A percentile compares a stretch with the other conserved stretches of the same genome.
phyloP scores from a whole-genome alignment of 1,140 invertebrate genomes.

The Drosophila lowei region DNA sequence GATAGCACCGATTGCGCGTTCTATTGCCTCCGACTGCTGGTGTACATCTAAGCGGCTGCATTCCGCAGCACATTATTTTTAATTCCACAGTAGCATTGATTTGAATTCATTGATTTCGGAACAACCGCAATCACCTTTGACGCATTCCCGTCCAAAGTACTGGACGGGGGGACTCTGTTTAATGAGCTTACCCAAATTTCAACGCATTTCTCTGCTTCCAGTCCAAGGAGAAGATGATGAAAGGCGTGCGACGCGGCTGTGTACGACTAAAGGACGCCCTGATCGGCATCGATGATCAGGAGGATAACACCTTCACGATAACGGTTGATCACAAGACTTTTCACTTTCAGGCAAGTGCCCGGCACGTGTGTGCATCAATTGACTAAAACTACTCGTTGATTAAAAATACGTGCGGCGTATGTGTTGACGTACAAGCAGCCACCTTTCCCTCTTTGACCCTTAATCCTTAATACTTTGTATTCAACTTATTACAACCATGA shows the following conservation, averaged over 20 bases:
- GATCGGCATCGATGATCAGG: conserved; percentile 99
- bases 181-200: conserved; percentile 25
- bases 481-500: not conserved
- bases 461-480: not conserved
- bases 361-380: not conserved
- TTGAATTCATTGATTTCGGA: conserved; percentile 22
- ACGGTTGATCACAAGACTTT: conserved; percentile 99
- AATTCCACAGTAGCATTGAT: conserved; percentile 70
- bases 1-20: conserved; percentile 1
- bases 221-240: conserved; percentile 99
- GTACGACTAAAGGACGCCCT: conserved; percentile 96
- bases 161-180: not conserved
- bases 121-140: conserved; percentile 3
- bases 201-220: conserved; percentile 84
- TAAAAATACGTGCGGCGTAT: not conserved
- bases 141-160: not conserved
- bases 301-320: conserved; percentile 99
- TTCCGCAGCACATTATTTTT: conserved; percentile 85
- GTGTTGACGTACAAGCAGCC: not conserved
- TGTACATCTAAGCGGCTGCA: conserved; percentile 84
- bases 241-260: conserved; percentile 97
- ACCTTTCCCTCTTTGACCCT: not conserved
- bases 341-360: conserved; percentile 91
- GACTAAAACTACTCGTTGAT: not conserved
- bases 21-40: conserved; percentile 84